Evolutionary conservation across 2,797 vertebrate species (phyloP).

Genomic region (Scleropages formosus): DNA sequence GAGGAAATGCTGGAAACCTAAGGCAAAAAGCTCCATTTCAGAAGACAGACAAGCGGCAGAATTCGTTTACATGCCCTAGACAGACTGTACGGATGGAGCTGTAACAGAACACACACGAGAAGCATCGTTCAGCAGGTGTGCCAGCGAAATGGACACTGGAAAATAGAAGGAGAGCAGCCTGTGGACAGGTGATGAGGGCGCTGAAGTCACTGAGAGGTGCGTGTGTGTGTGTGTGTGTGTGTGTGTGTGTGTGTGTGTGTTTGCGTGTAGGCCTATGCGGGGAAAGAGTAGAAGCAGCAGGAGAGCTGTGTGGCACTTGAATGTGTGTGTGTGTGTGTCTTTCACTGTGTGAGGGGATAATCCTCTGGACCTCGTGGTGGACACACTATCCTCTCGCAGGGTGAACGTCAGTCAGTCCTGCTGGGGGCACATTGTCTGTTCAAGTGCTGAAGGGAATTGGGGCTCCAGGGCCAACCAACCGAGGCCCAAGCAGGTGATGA

Average conservation of each 20-base stretch:
- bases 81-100: neutral
- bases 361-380: slow-evolving; percentile 1
- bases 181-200: slow-evolving; percentile 14
- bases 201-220: slow-evolving; percentile 3
- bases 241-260: too few species aligned
- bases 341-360: neutral
- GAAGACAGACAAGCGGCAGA: neutral
- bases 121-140: neutral
- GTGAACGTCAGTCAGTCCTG: slow-evolving; percentile 4
- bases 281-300: too few species aligned
- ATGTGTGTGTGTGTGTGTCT: too few species aligned
- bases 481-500: neutral
- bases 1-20: too few species aligned
- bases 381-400: neutral
- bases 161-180: slow-evolving; percentile 12
- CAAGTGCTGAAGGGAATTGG: neutral
- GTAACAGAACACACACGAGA: slow-evolving; percentile 11
- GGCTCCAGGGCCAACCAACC: neutral
- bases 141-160: neutral
- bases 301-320: too few species aligned
- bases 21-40: neutral
- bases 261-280: too few species aligned
- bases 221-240: too few species aligned
- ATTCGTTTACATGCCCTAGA: neutral
- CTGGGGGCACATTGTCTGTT: slow-evolving; percentile 6